Conservation (phyloP, 2,888 invertebrate species). For the Entomobrya proxima region DNA sequence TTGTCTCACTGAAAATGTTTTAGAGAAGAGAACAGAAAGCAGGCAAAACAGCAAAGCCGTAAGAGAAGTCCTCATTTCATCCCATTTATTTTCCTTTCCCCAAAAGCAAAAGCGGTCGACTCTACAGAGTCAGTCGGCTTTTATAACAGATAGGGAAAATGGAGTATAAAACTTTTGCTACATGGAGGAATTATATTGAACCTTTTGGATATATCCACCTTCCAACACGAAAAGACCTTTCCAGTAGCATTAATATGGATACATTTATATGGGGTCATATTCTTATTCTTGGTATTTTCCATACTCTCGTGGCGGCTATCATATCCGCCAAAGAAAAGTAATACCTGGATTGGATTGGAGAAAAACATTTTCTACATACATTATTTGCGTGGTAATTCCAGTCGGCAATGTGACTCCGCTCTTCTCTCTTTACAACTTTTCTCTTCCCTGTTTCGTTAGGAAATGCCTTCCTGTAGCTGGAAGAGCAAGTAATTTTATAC, state of each 20-base stretch:
- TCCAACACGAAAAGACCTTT: too few relatives aligned
- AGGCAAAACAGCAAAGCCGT: background rate
- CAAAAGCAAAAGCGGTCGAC: background rate
- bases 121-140: background rate
- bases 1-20: background rate
- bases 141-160: background rate
- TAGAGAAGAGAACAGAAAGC: background rate
- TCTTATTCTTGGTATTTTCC: too few relatives aligned
- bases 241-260: too few relatives aligned
- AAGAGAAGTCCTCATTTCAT: constrained; percentile 48
- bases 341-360: too few relatives aligned
- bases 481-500: constrained; percentile 64
- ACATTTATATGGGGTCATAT: too few relatives aligned
- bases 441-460: constrained; percentile 49
- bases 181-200: too few relatives aligned
- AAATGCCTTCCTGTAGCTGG: constrained; percentile 54
- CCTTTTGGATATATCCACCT: too few relatives aligned
- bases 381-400: background rate
- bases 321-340: too few relatives aligned
- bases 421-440: constrained; percentile 8
- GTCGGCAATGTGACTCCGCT: background rate
- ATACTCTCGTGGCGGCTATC: too few relatives aligned
- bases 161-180: too few relatives aligned
- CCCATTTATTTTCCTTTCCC: constrained; percentile 49
- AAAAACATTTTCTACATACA: too few relatives aligned